Evolutionary conservation across 2,113 vertebrate species (phyloP).

Genomic region (Xiphophorus maculatus): DNA sequence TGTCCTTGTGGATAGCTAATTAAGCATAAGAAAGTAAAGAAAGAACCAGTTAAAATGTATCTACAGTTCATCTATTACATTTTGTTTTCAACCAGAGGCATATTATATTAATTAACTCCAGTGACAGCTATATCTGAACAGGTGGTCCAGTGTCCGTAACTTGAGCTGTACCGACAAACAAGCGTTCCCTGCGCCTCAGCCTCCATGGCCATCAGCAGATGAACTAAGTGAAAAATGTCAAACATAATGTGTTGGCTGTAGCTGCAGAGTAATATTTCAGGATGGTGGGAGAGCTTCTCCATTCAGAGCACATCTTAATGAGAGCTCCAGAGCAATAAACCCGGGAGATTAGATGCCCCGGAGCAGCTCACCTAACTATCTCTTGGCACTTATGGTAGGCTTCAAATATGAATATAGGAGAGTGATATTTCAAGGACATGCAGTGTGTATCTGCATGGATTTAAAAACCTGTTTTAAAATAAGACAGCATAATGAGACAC

Average conservation of each 20-base stretch:
- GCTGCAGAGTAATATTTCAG: conserved; percentile 50
- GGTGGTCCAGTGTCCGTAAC: conserved; percentile 4
- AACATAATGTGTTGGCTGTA: conserved; percentile 35
- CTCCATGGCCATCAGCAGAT: conserved; percentile 37
- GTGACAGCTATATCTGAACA: too few relatives aligned
- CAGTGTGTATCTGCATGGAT: neutral
- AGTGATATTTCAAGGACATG: conserved; percentile 7
- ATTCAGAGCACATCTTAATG: conserved; percentile 27
- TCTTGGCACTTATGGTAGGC: conserved; percentile 4
- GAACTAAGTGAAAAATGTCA: conserved; percentile 51
- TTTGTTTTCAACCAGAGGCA: too few relatives aligned
- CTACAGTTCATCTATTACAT: too few relatives aligned
- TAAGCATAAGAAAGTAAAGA: too few relatives aligned
- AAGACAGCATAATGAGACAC: too few relatives aligned
- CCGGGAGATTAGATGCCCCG: conserved; percentile 17
- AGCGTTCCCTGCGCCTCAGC: conserved; percentile 39
- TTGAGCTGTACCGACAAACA: conserved; percentile 36
- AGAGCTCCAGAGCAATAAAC: conserved; percentile 17
- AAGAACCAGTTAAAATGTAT: too few relatives aligned
- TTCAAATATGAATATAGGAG: conserved; percentile 12
- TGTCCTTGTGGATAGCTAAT: neutral
- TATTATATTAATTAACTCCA: neutral
- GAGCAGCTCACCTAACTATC: conserved; percentile 14
- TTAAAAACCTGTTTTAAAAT: neutral
- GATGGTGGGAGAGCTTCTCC: conserved; percentile 24